Evolutionary conservation across 2,113 vertebrate genomes (phyloP).

Genomic region (Erpornis zantholeuca): DNA sequence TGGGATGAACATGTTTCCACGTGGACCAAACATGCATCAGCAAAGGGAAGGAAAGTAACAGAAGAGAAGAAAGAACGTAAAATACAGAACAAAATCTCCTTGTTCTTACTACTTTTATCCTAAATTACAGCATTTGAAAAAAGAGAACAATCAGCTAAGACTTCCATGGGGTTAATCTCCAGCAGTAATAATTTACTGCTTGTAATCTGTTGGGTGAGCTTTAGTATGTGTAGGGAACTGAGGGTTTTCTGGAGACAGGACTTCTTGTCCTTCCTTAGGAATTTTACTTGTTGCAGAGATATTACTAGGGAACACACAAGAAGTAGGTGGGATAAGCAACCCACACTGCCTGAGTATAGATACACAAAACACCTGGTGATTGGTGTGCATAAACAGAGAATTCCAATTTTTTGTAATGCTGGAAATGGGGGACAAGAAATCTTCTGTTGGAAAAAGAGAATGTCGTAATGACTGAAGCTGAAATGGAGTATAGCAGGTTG

Average conservation of each 20-base stretch:
- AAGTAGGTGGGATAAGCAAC: background rate
- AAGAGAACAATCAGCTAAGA: background rate
- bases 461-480: background rate
- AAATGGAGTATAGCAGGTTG: background rate
- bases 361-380: background rate
- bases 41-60: background rate
- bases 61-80: background rate
- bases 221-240: fast-evolving
- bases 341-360: background rate
- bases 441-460: background rate
- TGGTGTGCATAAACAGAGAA: background rate
- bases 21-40: background rate
- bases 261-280: background rate
- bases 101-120: background rate
- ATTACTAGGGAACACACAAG: background rate
- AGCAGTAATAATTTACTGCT: background rate
- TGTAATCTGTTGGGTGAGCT: background rate
- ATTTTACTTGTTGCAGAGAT: background rate
- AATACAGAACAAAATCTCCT: background rate
- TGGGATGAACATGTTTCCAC: background rate
- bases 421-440: background rate
- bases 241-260: background rate
- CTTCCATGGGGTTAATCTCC: background rate
- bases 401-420: background rate
- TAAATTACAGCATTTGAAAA: background rate